Evolutionary conservation across 2,797 vertebrate genomes (phyloP).

Genomic region (Eulemur rubriventer): DNA sequence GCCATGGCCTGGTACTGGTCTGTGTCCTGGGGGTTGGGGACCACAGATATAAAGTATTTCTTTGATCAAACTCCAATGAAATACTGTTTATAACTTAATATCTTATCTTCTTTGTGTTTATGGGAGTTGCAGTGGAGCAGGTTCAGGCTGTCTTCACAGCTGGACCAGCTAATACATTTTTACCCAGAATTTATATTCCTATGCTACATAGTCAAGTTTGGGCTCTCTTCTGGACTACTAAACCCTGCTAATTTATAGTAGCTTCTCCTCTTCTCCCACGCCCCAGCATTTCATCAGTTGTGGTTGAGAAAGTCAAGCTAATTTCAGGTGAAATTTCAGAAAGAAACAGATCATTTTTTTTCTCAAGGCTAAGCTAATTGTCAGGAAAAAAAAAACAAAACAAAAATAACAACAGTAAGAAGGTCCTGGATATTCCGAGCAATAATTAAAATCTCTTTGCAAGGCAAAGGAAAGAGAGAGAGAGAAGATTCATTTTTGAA

Average conservation of each 20-base stretch:
- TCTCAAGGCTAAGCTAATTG: neutral
- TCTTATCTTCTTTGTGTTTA: neutral
- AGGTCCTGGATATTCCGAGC: neutral
- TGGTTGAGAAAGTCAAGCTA: neutral
- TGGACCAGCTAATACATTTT: neutral
- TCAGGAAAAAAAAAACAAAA: neutral
- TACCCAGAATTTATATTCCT: neutral
- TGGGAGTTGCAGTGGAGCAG: neutral
- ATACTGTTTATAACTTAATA: conserved; percentile 6
- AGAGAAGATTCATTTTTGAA: neutral
- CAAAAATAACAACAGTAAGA: neutral
- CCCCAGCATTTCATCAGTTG: neutral
- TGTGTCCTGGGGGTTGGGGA: too few relatives aligned
- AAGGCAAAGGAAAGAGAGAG: neutral
- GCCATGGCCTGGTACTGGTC: too few relatives aligned
- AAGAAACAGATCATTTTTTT: neutral
- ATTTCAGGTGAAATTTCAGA: conserved; percentile 19
- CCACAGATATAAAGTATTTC: neutral
- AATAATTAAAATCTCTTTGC: neutral
- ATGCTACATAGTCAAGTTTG: neutral
- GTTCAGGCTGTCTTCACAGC: neutral
- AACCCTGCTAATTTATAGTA: neutral
- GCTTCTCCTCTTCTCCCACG: neutral
- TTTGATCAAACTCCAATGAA: neutral
- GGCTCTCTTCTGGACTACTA: neutral